A percentile compares a stretch with the other conserved stretches of the same genome.
These are phyloP conservation scores for Hypsibius dujardini DNA, from an alignment of 1,140 invertebrate species.

Conservation along the genomic window DNA sequence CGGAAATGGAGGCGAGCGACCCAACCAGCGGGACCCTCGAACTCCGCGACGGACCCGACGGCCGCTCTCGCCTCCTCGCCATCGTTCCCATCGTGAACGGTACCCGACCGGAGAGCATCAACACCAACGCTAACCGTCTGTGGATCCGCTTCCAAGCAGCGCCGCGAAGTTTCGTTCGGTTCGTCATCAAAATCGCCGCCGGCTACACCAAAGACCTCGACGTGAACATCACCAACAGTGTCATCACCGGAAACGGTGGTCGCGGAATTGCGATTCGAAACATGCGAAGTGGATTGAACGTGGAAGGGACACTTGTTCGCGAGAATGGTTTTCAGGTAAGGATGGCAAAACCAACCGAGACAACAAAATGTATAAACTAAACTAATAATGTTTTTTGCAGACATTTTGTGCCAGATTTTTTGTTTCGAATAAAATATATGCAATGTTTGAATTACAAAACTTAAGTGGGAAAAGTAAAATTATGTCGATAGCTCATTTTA, in stretches of 20 bases:
- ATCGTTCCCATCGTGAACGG: slow-evolving; percentile 39
- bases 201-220: slow-evolving; percentile 62
- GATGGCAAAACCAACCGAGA: slow-evolving; percentile 40
- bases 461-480: too few relatives aligned
- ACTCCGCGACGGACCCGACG: slow-evolving; percentile 55
- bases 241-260: slow-evolving; percentile 71
- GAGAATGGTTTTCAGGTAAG: slow-evolving; percentile 72
- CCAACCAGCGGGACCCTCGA: slow-evolving; percentile 53
- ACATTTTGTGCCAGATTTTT: too few relatives aligned
- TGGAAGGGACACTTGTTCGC: slow-evolving; percentile 59
- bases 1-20: slow-evolving; percentile 51
- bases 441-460: too few relatives aligned
- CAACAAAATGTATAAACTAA: too few relatives aligned
- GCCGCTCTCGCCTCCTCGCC: slow-evolving; percentile 48
- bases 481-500: too few relatives aligned
- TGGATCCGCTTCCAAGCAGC: slow-evolving; percentile 54
- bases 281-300: slow-evolving; percentile 55
- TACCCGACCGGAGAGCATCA: slow-evolving; percentile 64
- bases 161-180: slow-evolving; percentile 46
- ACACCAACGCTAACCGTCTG: slow-evolving; percentile 53
- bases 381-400: too few relatives aligned
- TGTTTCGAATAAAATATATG: too few relatives aligned
- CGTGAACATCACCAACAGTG: slow-evolving; percentile 63
- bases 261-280: slow-evolving; percentile 72
- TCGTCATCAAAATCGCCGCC: slow-evolving; percentile 55